Evolutionary conservation across 2,797 vertebrate species (phyloP).

Genomic region (Sitta carolinensis): DNA sequence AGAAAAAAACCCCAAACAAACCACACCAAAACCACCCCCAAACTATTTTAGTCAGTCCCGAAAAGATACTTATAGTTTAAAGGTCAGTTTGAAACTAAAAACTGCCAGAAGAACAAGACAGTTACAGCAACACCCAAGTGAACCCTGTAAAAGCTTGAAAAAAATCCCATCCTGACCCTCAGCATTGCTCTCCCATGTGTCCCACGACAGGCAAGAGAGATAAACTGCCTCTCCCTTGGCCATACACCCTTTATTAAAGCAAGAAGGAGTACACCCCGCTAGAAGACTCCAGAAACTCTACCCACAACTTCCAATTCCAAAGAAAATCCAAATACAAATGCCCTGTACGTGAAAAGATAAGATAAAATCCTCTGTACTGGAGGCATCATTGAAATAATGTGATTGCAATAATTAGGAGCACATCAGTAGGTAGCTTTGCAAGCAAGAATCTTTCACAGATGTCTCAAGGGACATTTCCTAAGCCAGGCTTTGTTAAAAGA

Average conservation of each 20-base stretch:
- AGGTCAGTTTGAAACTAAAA: background rate
- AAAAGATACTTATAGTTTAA: background rate
- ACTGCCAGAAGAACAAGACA: background rate
- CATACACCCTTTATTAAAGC: background rate
- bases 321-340: background rate
- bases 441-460: background rate
- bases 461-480: background rate
- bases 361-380: background rate
- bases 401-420: background rate
- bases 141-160: background rate
- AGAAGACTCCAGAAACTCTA: background rate
- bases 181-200: background rate
- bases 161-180: background rate
- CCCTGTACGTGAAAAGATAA: background rate
- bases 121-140: background rate
- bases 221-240: background rate
- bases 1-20: background rate
- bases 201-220: background rate
- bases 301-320: background rate
- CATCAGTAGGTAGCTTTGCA: constrained; percentile 13
- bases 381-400: background rate
- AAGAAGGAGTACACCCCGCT: background rate
- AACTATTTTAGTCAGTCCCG: background rate
- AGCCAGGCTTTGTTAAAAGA: background rate
- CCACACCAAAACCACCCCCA: accelerated